Evolutionary conservation across 2,888 invertebrate species (phyloP), one percentile per base, ranked within the genome.

Genomic region (Seira musarum): DNA sequence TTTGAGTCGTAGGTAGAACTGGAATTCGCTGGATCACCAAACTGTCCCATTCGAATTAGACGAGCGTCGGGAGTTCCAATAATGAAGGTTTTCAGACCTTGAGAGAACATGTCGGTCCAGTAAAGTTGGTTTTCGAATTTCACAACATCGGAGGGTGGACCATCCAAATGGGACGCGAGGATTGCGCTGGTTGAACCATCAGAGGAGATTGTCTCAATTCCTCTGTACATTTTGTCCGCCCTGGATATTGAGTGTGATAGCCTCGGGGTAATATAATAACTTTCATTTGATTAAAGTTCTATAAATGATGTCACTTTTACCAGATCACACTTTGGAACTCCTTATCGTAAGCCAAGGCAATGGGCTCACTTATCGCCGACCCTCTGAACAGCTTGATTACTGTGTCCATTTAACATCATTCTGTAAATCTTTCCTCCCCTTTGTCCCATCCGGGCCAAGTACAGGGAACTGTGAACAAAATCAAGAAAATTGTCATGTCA

Each of bases 381-480:
- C 57, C 90, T 90, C 1, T 90, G 87, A 0, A 90, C 81, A 80
- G 90, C 90, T 1, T 88, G 88, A 67, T 89, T 87, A 15, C 90
- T 91, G 0, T 89, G 88, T 0, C 95, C 95, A 85, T 93, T 93
- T 89, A 95, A 91, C 0, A 92, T 90, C 80, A 94, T 90, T 78
- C 92, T 91, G 87, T 94, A 93, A 35, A 96, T 93, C 73, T 82
- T 80, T 30, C 84, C 87, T 61, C 83, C 82, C 35, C 78, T 63
- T 61, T 68, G 71, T 13, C 77, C 82, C 24, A 75, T 80, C 17
- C 76, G 88, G 0, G 93, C 93, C 1, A 94, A 90, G 87, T 93
- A 92, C 91, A 94, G 91, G 67, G 91, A 90, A 67, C 93, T 93
- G n/a, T n/a, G n/a, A n/a, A n/a, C n/a, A n/a, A n/a, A n/a, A n/a